Percentiles rank a stretch among this genome's conserved stretches.
Conservation (phyloP, 2,888 invertebrate species). For the Octonoba sinensis region DNA sequence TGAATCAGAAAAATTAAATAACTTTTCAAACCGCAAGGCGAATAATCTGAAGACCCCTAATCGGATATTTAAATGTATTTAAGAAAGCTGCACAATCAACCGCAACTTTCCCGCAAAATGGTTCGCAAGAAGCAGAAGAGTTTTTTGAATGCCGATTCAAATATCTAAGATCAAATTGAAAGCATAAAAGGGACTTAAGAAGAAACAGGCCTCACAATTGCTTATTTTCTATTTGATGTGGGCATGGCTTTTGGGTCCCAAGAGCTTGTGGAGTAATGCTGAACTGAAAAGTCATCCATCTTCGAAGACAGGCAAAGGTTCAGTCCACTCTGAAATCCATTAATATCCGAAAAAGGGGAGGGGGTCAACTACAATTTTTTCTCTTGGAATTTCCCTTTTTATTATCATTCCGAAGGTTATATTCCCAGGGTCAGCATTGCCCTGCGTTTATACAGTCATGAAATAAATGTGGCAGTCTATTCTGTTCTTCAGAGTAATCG, state of each 20-base stretch:
- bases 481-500: constrained; percentile 23
- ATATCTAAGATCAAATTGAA: too few relatives aligned
- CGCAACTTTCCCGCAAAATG: too few relatives aligned
- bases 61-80: too few relatives aligned
- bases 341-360: constrained; percentile 25
- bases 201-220: not conserved
- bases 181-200: not conserved
- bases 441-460: constrained; percentile 52
- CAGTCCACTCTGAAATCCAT: constrained; percentile 54
- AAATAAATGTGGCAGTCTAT: constrained; percentile 42
- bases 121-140: too few relatives aligned
- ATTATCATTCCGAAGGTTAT: constrained; percentile 5
- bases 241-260: not conserved
- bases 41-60: too few relatives aligned
- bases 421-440: constrained; percentile 30
- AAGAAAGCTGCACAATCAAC: too few relatives aligned
- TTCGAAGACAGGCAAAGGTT: constrained; percentile 21
- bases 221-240: constrained; percentile 16
- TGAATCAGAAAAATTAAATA: too few relatives aligned
- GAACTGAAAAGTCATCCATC: constrained; percentile 41
- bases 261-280: constrained; percentile 6
- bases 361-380: constrained; percentile 26
- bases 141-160: too few relatives aligned
- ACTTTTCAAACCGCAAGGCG: too few relatives aligned
- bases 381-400: constrained; percentile 6